phyloP scores from a whole-genome alignment of 2,888 invertebrate species.

The Agriopis marginaria region DNA sequence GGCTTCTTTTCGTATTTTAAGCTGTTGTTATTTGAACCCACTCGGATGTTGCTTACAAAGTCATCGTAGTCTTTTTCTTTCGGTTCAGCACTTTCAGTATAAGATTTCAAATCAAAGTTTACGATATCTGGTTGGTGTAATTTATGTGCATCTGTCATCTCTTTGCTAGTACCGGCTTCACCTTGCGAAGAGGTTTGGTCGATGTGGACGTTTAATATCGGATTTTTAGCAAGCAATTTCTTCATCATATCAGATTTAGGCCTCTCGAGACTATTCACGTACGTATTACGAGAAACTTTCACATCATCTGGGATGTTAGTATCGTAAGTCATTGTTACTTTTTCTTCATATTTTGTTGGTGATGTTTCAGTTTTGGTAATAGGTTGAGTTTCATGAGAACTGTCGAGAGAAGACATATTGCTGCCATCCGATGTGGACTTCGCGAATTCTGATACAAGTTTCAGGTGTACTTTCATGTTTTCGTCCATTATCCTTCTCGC shows the following conservation, averaged over 20 bases:
- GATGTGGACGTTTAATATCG: constrained; percentile 78
- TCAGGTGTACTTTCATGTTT: constrained; percentile 80
- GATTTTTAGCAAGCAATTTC: constrained; percentile 83
- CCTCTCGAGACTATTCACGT: constrained; percentile 87
- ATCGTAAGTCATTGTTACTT: constrained; percentile 80
- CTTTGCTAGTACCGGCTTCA: constrained; percentile 69
- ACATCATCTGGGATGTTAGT: constrained; percentile 88
- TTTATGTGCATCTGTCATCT: constrained; percentile 77
- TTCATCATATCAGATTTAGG: constrained; percentile 88
- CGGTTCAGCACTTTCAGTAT: constrained; percentile 55
- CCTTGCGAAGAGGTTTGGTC: constrained; percentile 69
- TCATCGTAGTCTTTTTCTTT: constrained; percentile 75
- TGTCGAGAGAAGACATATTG: constrained; percentile 76
- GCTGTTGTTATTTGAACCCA: constrained; percentile 80
- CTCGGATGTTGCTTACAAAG: constrained; percentile 81
- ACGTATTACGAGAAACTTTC: constrained; percentile 87
- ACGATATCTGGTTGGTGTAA: constrained; percentile 83
- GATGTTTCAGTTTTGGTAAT: constrained; percentile 58
- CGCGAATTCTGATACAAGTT: constrained; percentile 80
- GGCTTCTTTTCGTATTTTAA: constrained; percentile 71
- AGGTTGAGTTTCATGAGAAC: constrained; percentile 66
- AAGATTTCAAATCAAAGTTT: constrained; percentile 78
- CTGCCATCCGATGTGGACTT: constrained; percentile 82
- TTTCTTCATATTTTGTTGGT: constrained; percentile 76
- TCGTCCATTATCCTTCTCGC: constrained; percentile 81